Conservation (phyloP, 2,113 vertebrate species). For the Vulpes lagopus region DNA sequence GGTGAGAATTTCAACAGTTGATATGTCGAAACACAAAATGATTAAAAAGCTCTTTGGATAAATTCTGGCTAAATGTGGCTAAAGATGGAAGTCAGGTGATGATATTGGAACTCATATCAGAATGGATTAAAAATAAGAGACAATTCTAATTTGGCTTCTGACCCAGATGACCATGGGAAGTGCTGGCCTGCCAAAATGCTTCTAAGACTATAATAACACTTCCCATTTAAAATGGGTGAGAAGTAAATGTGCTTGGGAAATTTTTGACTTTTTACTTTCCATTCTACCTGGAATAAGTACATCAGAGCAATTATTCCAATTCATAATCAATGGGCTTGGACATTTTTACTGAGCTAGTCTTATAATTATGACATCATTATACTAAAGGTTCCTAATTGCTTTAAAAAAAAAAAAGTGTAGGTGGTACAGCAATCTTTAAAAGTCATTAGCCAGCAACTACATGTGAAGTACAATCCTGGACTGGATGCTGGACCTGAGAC, state of each 20-base stretch:
- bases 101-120: neutral
- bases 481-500: neutral
- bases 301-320: neutral
- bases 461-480: neutral
- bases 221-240: neutral
- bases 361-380: neutral
- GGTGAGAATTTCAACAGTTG: neutral
- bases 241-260: neutral
- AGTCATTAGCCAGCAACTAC: neutral
- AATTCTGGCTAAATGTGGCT: neutral
- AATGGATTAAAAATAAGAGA: neutral
- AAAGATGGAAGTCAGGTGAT: neutral
- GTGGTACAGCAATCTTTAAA: neutral
- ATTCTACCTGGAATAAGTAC: neutral
- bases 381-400: neutral
- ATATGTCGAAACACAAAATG: neutral
- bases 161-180: neutral
- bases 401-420: neutral
- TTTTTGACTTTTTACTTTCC: neutral
- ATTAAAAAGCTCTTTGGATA: neutral
- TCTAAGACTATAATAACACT: neutral
- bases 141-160: conserved; percentile 3
- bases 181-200: neutral
- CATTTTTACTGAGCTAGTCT: neutral
- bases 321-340: neutral